A percentile compares a stretch with the other conserved stretches of the same genome.
These are phyloP conservation scores for Agapornis roseicollis DNA, from an alignment of 2,113 vertebrate genomes.

Conservation along the genomic window DNA sequence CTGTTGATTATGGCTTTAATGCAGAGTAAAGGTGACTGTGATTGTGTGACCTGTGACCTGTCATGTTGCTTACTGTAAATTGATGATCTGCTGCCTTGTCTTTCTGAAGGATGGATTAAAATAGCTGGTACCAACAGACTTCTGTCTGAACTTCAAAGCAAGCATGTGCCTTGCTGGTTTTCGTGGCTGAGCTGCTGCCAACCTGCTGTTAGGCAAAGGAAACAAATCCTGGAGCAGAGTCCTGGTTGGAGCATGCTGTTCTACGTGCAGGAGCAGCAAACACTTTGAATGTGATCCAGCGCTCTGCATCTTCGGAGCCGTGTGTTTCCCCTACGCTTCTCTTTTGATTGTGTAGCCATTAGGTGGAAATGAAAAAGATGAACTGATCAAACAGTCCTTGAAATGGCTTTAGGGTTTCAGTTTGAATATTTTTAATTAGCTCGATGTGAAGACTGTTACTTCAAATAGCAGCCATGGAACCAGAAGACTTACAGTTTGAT, in stretches of 20 bases:
- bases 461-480: background rate
- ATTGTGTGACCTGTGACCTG: background rate
- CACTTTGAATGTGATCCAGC: background rate
- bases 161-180: background rate
- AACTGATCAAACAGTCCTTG: conserved; percentile 26
- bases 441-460: background rate
- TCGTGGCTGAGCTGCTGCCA: background rate
- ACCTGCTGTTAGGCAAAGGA: background rate
- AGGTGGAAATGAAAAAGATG: conserved; percentile 38
- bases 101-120: background rate
- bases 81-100: background rate
- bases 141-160: background rate
- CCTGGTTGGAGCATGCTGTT: background rate
- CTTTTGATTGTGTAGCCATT: conserved; percentile 11
- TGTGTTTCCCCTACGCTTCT: background rate
- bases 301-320: background rate
- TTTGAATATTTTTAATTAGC: conserved; percentile 36
- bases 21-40: background rate
- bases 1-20: conserved; percentile 2
- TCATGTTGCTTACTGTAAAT: background rate
- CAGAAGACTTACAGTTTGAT: background rate
- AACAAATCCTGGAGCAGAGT: background rate
- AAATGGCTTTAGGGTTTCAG: conserved; percentile 38
- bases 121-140: background rate
- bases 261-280: background rate